Evolutionary conservation across 2,797 vertebrate genomes (phyloP).

Genomic region (Diceros bicornis): DNA sequence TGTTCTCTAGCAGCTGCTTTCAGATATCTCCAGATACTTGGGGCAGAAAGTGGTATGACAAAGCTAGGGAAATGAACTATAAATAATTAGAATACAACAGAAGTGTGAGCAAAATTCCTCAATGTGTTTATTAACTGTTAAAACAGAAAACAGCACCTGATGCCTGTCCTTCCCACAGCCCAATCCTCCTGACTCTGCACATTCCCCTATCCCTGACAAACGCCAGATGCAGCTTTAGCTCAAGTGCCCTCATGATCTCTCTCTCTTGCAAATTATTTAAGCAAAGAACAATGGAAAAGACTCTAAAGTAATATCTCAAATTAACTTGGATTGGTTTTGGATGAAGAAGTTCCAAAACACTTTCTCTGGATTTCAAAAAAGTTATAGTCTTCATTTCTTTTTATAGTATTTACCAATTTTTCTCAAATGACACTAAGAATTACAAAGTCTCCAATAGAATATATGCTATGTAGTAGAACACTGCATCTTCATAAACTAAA

Average conservation of each 20-base stretch:
- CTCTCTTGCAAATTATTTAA: not conserved
- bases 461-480: not conserved
- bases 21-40: slow-evolving; percentile 57
- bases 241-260: not conserved
- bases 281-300: not conserved
- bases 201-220: not conserved
- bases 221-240: not conserved
- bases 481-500: not conserved
- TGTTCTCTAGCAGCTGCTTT: slow-evolving; percentile 61
- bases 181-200: not conserved
- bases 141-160: slow-evolving; percentile 64
- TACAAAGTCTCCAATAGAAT: not conserved
- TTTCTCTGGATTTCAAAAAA: slow-evolving; percentile 3
- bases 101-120: slow-evolving; percentile 72
- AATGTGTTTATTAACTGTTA: slow-evolving; percentile 73
- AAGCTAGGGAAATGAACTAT: slow-evolving; percentile 52
- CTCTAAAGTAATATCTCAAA: not conserved
- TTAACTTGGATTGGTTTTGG: not conserved
- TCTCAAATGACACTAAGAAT: not conserved
- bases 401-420: not conserved
- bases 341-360: not conserved
- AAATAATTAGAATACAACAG: slow-evolving; percentile 74
- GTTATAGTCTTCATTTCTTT: not conserved
- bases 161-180: not conserved
- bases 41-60: slow-evolving; percentile 30